A percentile compares a stretch with the other conserved stretches of the same genome.
These are phyloP conservation scores for Scaptomyza polygonia DNA, from an alignment of 2,888 invertebrate genomes.

Conservation along the genomic window DNA sequence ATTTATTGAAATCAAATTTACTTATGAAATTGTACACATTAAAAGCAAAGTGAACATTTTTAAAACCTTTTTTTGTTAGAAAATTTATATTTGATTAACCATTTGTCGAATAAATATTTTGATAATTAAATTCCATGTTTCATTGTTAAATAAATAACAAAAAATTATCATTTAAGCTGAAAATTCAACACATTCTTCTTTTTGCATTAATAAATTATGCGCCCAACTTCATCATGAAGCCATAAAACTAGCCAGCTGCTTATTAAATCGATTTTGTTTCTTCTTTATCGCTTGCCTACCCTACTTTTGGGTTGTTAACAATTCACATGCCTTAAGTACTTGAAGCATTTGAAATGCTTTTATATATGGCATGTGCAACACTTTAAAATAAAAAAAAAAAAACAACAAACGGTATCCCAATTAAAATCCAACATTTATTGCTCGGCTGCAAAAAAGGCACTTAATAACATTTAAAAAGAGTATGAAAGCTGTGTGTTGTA, in stretches of 20 bases:
- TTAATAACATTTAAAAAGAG: conserved; percentile 7
- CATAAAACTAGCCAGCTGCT: not conserved
- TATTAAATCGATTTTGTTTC: not conserved
- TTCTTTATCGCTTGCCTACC: conserved; percentile 3
- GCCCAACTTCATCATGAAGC: conserved; percentile 1
- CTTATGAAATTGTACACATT: too few relatives aligned
- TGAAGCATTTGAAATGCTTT: not conserved
- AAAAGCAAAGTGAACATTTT: too few relatives aligned
- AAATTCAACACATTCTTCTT: conserved; percentile 1
- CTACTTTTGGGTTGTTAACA: not conserved
- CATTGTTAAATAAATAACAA: too few relatives aligned
- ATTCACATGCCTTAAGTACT: not conserved
- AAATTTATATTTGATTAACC: too few relatives aligned
- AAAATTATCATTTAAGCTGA: not conserved
- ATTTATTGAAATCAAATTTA: too few relatives aligned
- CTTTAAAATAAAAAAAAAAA: not conserved
- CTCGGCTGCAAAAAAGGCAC: not conserved
- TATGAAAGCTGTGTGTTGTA: conserved; percentile 20
- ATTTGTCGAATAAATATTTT: not conserved
- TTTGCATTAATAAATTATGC: conserved; percentile 16
- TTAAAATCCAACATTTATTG: conserved; percentile 11
- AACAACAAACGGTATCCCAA: not conserved
- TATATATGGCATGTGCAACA: not conserved
- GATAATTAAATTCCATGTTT: not conserved
- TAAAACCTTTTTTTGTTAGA: too few relatives aligned